Evolutionary conservation across 92 coral and sea anemone genomes (phyloP), one percentile per base, ranked within the genome.

Genomic region (Blastomussa wellsi): DNA sequence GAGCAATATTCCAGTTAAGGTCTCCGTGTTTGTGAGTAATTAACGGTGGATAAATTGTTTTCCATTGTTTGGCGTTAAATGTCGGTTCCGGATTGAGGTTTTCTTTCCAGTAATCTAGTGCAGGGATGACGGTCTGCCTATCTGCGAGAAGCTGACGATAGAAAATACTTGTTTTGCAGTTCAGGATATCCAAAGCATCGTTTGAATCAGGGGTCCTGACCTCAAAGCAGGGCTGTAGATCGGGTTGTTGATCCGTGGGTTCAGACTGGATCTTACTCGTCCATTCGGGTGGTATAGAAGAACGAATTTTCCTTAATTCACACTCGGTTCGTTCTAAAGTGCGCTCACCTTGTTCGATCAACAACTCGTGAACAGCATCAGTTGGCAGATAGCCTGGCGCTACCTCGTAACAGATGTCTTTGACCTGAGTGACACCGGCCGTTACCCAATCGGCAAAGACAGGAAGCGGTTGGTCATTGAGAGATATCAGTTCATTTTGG

Each of bases 381-480:
- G 6, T 26, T 8, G 84, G 84, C 13, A 62, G 24, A 20, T 48
- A 78, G 24, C 82, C 69, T 6, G 82, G 82, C 6, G 53, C 52
- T 10, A 70, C 72, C 11, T 48, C 13, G 53, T 78, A 78, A 26
- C 82, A 78, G 5, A 78, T 31, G 71, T 78, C 82, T 26, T 55
- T 32, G 3, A 78, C 53, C 29, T 35, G 70, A 7, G 33, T 64
- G 2, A 53, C 8, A 0, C 82, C 82, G 4, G 70, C 72, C 12
- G 14, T 22, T 10, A 22, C 29, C 81, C 65, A 44, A 44, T 44
- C 49, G 10, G 49, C 7, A 44, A 44, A 5, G 5, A 44, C 49
- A 44, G 49, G 7, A 44, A 44, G 49, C 10, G 49, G 49, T 44
- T 44, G 49, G 10, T 44, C 53, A 14, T 49, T 49, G 53, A 2